Base-by-base conservation (phyloP, 2,888 invertebrate genomes). In the Aethes cnicana region DNA sequence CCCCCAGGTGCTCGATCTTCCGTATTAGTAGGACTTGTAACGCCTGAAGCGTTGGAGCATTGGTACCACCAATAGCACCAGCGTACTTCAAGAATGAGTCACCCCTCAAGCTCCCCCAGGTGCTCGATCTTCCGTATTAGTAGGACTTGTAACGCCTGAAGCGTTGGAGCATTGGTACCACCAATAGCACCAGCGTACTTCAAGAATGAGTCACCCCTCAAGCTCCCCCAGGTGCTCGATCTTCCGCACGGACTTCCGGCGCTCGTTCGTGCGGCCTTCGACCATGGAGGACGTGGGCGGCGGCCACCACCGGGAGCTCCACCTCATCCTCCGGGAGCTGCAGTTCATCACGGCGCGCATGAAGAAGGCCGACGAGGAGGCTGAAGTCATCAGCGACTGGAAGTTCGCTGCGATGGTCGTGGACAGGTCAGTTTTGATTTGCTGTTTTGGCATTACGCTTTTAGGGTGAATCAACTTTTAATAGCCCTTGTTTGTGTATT, bases 371-470 rank as follows among this genome's bases (percentile, higher is more conserved):
- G 98, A 98, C 76, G 96, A 97, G 71, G 97, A 97, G 76, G 95
- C 95, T 52, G 97, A 98, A 79, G 92, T 96, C 63, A 97, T 97
- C 69, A 97, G 95, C 86, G 98, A 98, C 84, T 98, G 98, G 98
- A 98, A 97, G 84, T 98, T 98, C 82, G 98, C 98, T 52, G 98
- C 98, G 62, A 97, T 98, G 97, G 98, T 98, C 79, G 97, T 98
- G 79, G 98, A 98, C 91, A 94, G 97, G 92, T 93, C 59, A 77
- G 66, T 55, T n/a, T 18, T 30, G 49, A 21, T 9, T 20, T 12
- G 8, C n/a, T n/a, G n/a, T n/a, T n/a, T n/a, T n/a, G n/a, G n/a
- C n/a, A n/a, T n/a, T n/a, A n/a, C n/a, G n/a, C n/a, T n/a, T n/a
- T n/a, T n/a, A n/a, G n/a, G n/a, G n/a, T n/a, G n/a, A n/a, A n/a